Evolutionary conservation across 2,113 vertebrate genomes (phyloP).

Genomic region (Salminus brasiliensis): DNA sequence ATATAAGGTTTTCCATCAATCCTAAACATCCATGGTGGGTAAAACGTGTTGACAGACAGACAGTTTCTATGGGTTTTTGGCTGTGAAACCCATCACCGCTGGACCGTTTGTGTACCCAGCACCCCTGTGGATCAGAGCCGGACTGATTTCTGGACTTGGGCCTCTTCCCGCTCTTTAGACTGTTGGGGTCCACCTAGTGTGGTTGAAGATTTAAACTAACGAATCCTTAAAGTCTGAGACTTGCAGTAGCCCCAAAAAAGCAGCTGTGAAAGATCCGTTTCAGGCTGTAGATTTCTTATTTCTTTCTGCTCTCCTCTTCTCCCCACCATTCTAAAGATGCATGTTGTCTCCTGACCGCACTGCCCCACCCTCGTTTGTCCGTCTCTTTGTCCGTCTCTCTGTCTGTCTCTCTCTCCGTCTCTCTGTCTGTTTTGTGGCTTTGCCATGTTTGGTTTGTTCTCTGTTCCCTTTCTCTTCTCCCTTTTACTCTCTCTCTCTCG

Average conservation of each 20-base stretch:
- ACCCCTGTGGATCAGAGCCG: constrained; percentile 8
- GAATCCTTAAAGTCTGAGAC: neutral
- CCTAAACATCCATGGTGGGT: neutral
- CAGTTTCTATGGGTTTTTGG: constrained; percentile 33
- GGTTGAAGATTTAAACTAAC: neutral
- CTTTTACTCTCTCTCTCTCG: constrained; percentile 50
- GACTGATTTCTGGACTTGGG: constrained; percentile 3
- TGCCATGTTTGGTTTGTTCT: constrained; percentile 52
- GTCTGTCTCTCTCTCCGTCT: constrained; percentile 31
- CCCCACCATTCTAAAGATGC: constrained; percentile 54
- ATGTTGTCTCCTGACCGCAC: neutral
- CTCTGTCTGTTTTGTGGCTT: constrained; percentile 40
- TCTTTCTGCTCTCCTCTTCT: constrained; percentile 24
- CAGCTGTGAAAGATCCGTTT: neutral
- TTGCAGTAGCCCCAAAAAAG: neutral
- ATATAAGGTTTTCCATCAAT: constrained; percentile 4
- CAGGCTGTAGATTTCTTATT: neutral
- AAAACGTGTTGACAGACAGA: constrained; percentile 56
- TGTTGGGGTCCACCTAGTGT: constrained; percentile 43
- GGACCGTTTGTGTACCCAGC: constrained; percentile 7
- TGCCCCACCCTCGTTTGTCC: constrained; percentile 19
- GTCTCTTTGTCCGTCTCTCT: constrained; percentile 21
- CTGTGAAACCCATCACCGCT: constrained; percentile 34
- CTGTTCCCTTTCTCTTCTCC: constrained; percentile 45
- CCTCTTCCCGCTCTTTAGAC: constrained; percentile 34